These are phyloP conservation scores for Parazoanthus atlanticus DNA, from an alignment of 92 coral and sea anemone species.

Conservation along the genomic window DNA sequence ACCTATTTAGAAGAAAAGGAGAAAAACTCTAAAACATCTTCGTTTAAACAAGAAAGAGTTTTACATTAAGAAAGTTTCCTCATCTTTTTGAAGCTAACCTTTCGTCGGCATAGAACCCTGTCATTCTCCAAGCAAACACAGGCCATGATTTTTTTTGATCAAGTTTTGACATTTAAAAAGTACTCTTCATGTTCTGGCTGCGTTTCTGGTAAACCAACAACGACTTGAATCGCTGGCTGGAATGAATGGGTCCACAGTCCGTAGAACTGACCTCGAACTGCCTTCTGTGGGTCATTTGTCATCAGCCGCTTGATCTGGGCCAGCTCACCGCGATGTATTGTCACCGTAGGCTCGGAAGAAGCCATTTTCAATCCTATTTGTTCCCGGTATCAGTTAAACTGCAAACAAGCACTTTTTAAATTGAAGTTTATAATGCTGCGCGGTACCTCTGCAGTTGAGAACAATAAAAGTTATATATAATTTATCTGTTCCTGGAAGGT, in stretches of 20 bases:
- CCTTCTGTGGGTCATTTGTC: neutral
- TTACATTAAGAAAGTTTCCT: too few relatives aligned
- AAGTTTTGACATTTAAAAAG: neutral
- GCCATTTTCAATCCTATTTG: neutral
- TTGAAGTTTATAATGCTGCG: neutral
- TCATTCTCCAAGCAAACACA: slow-evolving; percentile 65
- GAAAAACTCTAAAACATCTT: too few relatives aligned
- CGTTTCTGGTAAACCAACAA: slow-evolving; percentile 7
- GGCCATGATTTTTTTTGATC: neutral
- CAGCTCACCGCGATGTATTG: slow-evolving; percentile 64
- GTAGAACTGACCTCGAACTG: slow-evolving; percentile 42
- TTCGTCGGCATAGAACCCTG: neutral
- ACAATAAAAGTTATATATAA: too few relatives aligned
- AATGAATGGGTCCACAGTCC: slow-evolving; percentile 71
- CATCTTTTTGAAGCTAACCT: neutral
- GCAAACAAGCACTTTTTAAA: neutral
- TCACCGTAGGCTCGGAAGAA: slow-evolving; percentile 39
- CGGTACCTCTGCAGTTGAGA: too few relatives aligned
- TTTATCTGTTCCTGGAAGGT: too few relatives aligned
- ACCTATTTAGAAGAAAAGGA: too few relatives aligned
- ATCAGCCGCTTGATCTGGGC: slow-evolving; percentile 45
- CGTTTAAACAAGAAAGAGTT: neutral
- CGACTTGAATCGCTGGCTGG: slow-evolving; percentile 68
- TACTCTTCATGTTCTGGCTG: neutral
- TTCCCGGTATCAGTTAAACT: neutral